Evolutionary conservation across 2,888 invertebrate genomes (phyloP), one percentile per base, ranked within the genome.

Genomic region (Cremastobaeus sp.): DNA sequence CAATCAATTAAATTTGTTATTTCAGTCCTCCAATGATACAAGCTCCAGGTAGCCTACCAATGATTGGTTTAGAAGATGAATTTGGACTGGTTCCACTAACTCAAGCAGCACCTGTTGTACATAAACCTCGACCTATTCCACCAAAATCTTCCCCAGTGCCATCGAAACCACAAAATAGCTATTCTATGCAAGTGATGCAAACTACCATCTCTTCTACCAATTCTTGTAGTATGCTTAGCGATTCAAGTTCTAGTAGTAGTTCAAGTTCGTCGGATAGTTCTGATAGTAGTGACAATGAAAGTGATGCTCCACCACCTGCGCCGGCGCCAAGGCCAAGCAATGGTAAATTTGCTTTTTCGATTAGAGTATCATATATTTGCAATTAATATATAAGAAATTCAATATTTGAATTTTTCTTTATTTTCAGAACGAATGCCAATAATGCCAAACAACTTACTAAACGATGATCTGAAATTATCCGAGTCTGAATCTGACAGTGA

Each of bases 391-490:
- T n/a, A n/a, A n/a, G n/a, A 3, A 25, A 25, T 25, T 25, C 15
- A 14, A 14, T 37, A 12, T 32, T 11, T n/a, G 5, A 5, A 8
- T 30, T 32, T 35, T 48, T 11, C 20, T 37, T 45, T 4, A n/a
- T 66, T 82, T 83, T 25, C 64, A 88, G 88, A 80, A 48, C 85
- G 87, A 39, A 81, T 83, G 8, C 78, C 85, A 54, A 78, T 86
- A 57, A 82, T 92, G 85, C 91, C 91, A 11, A 90, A 91, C 81
- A 92, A 93, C 88, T 89, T 94, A 72, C 90, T 96, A 80, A 94
- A 93, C 84, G 94, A 95, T 84, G 96, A 96, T 88, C 91, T 96
- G 83, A 94, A 95, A 89, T 90, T 96, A 83, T 96, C 95, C 50
- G 95, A 95, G 89, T 94, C 95, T 32, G 95, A 94, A 84, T 94